phyloP scores from a whole-genome alignment of 2,888 invertebrate genomes.

The Aphodius granarius region DNA sequence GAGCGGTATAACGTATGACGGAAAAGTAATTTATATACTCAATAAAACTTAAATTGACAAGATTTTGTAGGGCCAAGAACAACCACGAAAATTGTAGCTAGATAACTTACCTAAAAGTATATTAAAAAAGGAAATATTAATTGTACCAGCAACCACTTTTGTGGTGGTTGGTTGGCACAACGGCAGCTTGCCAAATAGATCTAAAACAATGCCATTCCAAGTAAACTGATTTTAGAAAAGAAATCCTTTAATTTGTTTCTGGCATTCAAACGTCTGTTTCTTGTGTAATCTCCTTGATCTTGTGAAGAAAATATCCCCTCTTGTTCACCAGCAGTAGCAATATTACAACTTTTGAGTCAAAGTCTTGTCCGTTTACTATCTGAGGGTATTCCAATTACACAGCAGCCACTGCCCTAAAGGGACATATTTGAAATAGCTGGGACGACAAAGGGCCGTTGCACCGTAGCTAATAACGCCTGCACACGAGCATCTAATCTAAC shows the following conservation, averaged over 20 bases:
- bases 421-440: slow-evolving; percentile 11
- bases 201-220: not conserved
- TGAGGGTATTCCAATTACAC: slow-evolving; percentile 9
- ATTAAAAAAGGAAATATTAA: too few species aligned
- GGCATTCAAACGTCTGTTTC: not conserved
- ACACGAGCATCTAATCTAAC: not conserved
- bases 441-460: not conserved
- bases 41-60: too few species aligned
- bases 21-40: too few species aligned
- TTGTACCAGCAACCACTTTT: too few species aligned
- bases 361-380: slow-evolving; percentile 3
- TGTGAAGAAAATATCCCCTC: not conserved
- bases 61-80: too few species aligned
- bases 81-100: too few species aligned
- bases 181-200: too few species aligned
- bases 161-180: too few species aligned
- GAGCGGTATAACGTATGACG: not conserved
- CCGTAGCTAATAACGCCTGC: not conserved
- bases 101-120: too few species aligned
- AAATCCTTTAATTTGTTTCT: slow-evolving; percentile 4
- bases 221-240: slow-evolving; percentile 6
- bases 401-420: slow-evolving; percentile 1
- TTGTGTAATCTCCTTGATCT: not conserved
- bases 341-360: slow-evolving; percentile 9
- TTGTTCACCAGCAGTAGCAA: not conserved